phyloP scores from a whole-genome alignment of 2,888 invertebrate genomes.

The Chalcosyrphus nemorum region DNA sequence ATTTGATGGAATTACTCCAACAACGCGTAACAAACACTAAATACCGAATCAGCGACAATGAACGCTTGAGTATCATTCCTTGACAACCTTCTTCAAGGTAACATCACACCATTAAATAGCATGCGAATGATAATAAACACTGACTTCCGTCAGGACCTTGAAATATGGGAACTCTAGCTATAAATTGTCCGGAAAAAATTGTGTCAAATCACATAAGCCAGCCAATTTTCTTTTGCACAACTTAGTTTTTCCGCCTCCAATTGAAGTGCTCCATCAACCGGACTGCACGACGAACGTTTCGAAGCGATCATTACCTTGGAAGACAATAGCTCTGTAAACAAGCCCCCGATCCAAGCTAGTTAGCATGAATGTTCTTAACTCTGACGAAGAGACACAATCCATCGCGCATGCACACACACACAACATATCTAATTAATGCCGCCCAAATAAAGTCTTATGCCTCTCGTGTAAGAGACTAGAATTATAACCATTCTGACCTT shows the following conservation, averaged over 20 bases:
- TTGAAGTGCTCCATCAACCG: slow-evolving; percentile 56
- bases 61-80: neutral
- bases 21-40: neutral
- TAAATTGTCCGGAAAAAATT: slow-evolving; percentile 67
- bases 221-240: slow-evolving; percentile 62
- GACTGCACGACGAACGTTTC: slow-evolving; percentile 1
- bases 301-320: slow-evolving; percentile 57
- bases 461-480: slow-evolving; percentile 34
- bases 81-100: neutral
- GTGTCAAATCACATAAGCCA: slow-evolving; percentile 64
- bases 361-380: slow-evolving; percentile 42
- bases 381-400: neutral
- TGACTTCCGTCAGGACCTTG: slow-evolving; percentile 61
- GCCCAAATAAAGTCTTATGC: slow-evolving; percentile 33
- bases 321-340: slow-evolving; percentile 54
- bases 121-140: slow-evolving; percentile 49
- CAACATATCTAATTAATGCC: slow-evolving; percentile 59
- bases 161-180: slow-evolving; percentile 58
- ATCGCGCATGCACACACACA: slow-evolving; percentile 17
- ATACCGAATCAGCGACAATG: neutral
- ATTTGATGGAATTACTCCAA: neutral
- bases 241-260: slow-evolving; percentile 31
- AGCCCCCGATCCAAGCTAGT: slow-evolving; percentile 10
- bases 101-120: slow-evolving; percentile 26
- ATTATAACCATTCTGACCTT: slow-evolving; percentile 58